Percentiles rank a stretch among this genome's conserved stretches.
These are phyloP conservation scores for Periphyllus acericola DNA, from an alignment of 2,888 invertebrate species.

Conservation along the genomic window DNA sequence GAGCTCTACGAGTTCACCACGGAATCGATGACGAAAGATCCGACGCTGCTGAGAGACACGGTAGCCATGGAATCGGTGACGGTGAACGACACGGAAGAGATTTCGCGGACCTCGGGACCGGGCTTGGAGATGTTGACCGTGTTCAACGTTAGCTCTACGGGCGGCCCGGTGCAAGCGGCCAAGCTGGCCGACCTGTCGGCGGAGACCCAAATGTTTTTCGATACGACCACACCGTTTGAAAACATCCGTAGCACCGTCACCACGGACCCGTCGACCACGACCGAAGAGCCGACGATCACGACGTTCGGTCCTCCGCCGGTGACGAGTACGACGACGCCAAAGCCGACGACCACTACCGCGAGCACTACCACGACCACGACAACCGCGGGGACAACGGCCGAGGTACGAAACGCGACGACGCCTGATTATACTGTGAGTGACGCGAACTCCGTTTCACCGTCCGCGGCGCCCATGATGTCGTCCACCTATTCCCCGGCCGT, in stretches of 20 bases:
- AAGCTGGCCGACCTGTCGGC: constrained; percentile 35
- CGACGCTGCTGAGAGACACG: background rate
- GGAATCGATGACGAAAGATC: background rate
- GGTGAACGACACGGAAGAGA: background rate
- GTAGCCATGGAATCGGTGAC: constrained; percentile 14
- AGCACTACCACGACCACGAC: constrained; percentile 30
- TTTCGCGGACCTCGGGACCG: constrained; percentile 2
- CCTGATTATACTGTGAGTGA: too few relatives aligned
- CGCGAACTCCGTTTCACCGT: too few relatives aligned
- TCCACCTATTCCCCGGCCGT: constrained; percentile 19
- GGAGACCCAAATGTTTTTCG: constrained; percentile 1
- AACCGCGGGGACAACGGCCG: constrained; percentile 47
- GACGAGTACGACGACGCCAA: background rate
- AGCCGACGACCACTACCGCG: background rate
- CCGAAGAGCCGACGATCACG: background rate
- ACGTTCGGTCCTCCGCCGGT: background rate
- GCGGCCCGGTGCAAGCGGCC: constrained; percentile 10
- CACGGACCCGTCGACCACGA: background rate
- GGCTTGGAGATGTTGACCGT: constrained; percentile 51
- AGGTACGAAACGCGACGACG: too few relatives aligned
- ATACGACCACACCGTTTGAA: constrained; percentile 28
- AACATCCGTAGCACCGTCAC: background rate
- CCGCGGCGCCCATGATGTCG: too few relatives aligned
- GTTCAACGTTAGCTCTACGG: constrained; percentile 50
- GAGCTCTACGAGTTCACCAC: constrained; percentile 37